phyloP scores from a whole-genome alignment of 2,113 vertebrate species.

The Halcyon senegalensis region DNA sequence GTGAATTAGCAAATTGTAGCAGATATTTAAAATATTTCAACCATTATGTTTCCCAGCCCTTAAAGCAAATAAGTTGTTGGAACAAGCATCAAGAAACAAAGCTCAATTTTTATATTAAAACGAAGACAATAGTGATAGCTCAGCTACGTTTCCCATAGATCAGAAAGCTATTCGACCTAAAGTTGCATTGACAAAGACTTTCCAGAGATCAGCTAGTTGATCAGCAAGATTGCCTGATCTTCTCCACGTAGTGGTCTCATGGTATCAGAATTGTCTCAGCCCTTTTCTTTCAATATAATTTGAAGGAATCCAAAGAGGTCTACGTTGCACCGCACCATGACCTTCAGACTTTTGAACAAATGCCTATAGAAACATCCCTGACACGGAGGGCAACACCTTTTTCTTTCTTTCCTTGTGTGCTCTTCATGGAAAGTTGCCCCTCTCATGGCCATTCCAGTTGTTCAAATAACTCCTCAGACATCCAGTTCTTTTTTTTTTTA shows the following conservation, averaged over 20 bases:
- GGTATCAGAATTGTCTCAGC: not conserved
- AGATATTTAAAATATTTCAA: not conserved
- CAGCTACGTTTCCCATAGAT: not conserved
- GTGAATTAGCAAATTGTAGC: not conserved
- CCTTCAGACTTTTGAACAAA: not conserved
- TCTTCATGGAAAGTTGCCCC: not conserved
- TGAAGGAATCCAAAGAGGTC: not conserved
- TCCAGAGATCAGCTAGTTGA: not conserved
- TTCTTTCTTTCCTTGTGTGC: not conserved
- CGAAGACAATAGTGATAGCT: not conserved
- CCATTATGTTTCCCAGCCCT: not conserved
- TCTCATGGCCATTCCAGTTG: not conserved
- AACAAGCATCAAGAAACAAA: not conserved
- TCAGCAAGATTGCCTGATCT: not conserved
- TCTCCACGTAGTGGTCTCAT: not conserved
- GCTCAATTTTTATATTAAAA: not conserved
- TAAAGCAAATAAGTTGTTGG: not conserved
- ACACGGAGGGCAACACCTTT: rapidly evolving
- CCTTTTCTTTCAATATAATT: not conserved
- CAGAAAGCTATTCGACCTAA: not conserved
- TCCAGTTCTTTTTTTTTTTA: not conserved
- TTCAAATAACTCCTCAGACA: not conserved
- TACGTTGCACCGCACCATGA: not conserved
- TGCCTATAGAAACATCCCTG: not conserved
- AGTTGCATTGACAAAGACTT: not conserved